These are phyloP conservation scores for Drosophila arawakana DNA, from an alignment of 1,140 invertebrate species.

Conservation along the genomic window DNA sequence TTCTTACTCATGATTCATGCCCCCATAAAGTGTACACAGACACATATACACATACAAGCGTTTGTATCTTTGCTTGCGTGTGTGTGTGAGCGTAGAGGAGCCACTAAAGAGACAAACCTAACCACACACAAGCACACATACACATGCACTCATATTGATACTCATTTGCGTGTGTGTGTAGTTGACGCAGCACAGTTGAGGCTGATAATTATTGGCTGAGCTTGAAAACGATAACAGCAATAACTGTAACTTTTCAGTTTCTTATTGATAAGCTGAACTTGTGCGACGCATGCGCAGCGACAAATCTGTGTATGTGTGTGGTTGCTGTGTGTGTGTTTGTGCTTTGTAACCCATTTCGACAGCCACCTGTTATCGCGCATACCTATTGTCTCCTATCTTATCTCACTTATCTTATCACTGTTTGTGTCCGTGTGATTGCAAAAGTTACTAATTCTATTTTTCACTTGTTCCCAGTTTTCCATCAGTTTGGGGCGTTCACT, in stretches of 20 bases:
- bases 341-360: conserved; percentile 62
- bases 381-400: conserved; percentile 15
- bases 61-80: conserved; percentile 1
- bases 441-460: conserved; percentile 74
- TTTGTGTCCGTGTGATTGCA: conserved; percentile 60
- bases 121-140: conserved; percentile 4
- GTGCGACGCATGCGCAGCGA: conserved; percentile 56
- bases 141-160: not conserved
- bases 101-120: conserved; percentile 10
- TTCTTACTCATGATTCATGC: conserved; percentile 60
- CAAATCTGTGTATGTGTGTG: not conserved
- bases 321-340: not conserved
- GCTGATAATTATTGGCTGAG: conserved; percentile 10
- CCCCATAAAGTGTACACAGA: conserved; percentile 10
- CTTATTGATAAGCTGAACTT: conserved; percentile 52
- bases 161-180: not conserved
- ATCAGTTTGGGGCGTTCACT: conserved; percentile 66
- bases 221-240: conserved; percentile 26
- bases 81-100: conserved; percentile 14
- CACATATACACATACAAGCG: not conserved
- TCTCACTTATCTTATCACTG: conserved; percentile 61
- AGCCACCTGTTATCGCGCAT: conserved; percentile 66
- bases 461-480: conserved; percentile 31
- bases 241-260: conserved; percentile 7
- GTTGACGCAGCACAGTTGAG: not conserved